Conservation (phyloP, 1,140 invertebrate genomes). For the Popillia japonica region DNA sequence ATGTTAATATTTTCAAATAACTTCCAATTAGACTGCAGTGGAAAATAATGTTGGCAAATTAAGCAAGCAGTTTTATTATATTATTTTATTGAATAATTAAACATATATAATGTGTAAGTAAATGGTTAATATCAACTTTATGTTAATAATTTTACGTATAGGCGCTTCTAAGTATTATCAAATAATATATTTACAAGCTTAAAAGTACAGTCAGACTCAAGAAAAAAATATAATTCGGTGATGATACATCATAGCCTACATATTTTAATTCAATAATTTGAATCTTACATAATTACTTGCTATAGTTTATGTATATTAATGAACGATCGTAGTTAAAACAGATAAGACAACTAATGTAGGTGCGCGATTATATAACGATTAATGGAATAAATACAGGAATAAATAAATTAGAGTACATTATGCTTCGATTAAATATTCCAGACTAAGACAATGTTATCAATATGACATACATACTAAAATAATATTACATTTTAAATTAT, state of each 20-base stretch:
- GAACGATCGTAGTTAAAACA: too few species aligned
- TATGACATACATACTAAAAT: too few species aligned
- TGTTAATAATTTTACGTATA: neutral
- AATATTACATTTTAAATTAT: too few species aligned
- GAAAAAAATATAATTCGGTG: neutral
- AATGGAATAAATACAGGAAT: slow-evolving; percentile 19
- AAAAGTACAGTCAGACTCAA: neutral
- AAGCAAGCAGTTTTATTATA: neutral
- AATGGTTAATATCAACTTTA: neutral
- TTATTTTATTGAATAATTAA: neutral
- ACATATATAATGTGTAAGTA: neutral
- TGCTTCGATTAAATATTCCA: neutral
- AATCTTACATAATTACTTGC: neutral
- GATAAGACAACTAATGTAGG: too few species aligned
- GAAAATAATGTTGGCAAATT: neutral
- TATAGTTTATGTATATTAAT: neutral
- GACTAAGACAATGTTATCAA: too few species aligned
- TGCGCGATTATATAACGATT: neutral
- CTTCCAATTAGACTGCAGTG: neutral
- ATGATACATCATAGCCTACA: slow-evolving; percentile 2
- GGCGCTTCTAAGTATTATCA: neutral
- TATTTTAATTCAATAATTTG: neutral
- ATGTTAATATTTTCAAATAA: neutral
- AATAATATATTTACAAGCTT: neutral
- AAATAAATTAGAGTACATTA: slow-evolving; percentile 6